Evolutionary conservation across 2,888 invertebrate genomes (phyloP).

Genomic region (Diloba caeruleocephala): DNA sequence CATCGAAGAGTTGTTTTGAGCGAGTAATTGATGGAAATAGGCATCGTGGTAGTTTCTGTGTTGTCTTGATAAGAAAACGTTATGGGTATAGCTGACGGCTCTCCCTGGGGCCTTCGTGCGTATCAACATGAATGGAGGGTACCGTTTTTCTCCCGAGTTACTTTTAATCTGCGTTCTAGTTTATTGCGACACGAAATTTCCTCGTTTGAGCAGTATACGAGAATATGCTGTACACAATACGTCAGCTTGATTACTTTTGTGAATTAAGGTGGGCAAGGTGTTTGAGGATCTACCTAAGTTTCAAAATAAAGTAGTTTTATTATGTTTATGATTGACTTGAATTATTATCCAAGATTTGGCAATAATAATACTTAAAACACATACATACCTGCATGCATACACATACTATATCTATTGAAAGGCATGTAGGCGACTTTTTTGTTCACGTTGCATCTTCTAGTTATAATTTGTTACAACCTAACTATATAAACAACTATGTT

Average conservation of each 20-base stretch:
- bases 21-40: conserved; percentile 38
- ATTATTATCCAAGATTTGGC: too few relatives aligned
- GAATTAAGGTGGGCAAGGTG: conserved; percentile 1
- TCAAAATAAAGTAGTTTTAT: too few relatives aligned
- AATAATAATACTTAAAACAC: too few relatives aligned
- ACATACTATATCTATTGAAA: too few relatives aligned
- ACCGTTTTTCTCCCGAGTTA: conserved; percentile 64
- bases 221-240: conserved; percentile 26
- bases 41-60: conserved; percentile 66
- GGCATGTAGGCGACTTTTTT: too few relatives aligned
- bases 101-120: conserved; percentile 71
- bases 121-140: conserved; percentile 69
- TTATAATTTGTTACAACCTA: too few relatives aligned
- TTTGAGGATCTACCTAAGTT: neutral
- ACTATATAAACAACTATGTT: too few relatives aligned
- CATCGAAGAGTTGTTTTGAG: conserved; percentile 37
- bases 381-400: too few relatives aligned
- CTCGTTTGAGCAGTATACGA: conserved; percentile 14
- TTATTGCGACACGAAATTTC: conserved; percentile 59
- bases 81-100: conserved; percentile 74
- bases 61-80: conserved; percentile 80
- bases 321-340: too few relatives aligned
- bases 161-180: conserved; percentile 74
- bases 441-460: too few relatives aligned
- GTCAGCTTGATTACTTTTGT: conserved; percentile 23